Conservation (phyloP, 1,140 invertebrate species). For the Centruroides vittatus region DNA sequence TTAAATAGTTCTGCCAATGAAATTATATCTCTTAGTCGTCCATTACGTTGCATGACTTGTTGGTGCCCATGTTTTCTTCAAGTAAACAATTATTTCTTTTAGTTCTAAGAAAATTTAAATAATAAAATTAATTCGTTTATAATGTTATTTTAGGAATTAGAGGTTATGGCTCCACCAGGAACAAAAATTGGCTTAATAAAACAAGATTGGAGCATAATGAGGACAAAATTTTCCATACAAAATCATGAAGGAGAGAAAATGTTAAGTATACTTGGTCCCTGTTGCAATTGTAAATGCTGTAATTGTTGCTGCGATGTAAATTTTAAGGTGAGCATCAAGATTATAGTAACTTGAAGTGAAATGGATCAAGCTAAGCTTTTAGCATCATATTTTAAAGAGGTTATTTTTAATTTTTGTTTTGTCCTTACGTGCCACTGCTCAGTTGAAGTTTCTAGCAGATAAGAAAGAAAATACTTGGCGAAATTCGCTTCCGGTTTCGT, state of each 20-base stretch:
- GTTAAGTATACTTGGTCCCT: conserved; percentile 65
- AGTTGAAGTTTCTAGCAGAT: too few relatives aligned
- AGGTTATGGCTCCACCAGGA: conserved; percentile 45
- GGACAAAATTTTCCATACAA: conserved; percentile 58
- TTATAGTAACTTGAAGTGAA: too few relatives aligned
- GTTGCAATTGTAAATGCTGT: conserved; percentile 62
- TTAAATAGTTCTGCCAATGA: conserved; percentile 59
- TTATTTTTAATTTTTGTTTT: too few relatives aligned
- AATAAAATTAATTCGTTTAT: too few relatives aligned
- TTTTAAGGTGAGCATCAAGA: conserved; percentile 35
- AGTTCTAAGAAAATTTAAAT: too few relatives aligned
- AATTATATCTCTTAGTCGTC: conserved; percentile 49
- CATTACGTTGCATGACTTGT: conserved; percentile 58
- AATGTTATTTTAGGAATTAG: conserved; percentile 37
- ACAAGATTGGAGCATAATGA: conserved; percentile 70
- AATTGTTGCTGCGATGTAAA: conserved; percentile 60
- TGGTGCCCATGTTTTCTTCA: conserved; percentile 74
- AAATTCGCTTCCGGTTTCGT: too few relatives aligned
- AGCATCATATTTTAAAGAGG: too few relatives aligned
- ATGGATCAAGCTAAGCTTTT: too few relatives aligned
- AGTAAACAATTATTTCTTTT: conserved; percentile 27
- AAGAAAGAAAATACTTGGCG: too few relatives aligned
- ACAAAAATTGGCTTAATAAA: conserved; percentile 57
- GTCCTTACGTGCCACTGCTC: too few relatives aligned
- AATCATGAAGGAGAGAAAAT: conserved; percentile 59